Conservation (phyloP, 2,113 vertebrate genomes). For the Cercopithecus mona region DNA sequence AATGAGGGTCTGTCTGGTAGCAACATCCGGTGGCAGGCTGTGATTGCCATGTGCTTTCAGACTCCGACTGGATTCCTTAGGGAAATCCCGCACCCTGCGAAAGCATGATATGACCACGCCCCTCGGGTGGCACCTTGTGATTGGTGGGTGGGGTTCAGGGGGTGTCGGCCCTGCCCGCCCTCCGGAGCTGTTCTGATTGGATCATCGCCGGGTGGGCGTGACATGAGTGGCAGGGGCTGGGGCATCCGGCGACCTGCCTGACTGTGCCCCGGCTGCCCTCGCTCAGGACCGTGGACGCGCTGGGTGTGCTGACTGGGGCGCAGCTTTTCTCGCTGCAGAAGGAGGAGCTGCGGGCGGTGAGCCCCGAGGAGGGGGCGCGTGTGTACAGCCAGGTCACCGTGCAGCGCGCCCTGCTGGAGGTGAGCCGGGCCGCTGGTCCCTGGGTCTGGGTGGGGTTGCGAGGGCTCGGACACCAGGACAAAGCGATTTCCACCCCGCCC, state of each 20-base stretch:
- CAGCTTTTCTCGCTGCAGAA: conserved; percentile 81
- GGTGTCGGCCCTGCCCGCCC: accelerated
- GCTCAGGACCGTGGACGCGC: conserved; percentile 67
- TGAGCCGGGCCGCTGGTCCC: background rate
- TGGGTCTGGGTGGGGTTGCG: accelerated
- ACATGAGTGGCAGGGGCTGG: background rate
- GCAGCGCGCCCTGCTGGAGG: conserved; percentile 89
- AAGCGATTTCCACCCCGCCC: background rate
- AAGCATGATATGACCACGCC: background rate
- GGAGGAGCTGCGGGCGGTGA: conserved; percentile 75
- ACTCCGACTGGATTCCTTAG: background rate
- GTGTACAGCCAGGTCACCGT: conserved; percentile 92
- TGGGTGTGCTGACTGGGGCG: conserved; percentile 73
- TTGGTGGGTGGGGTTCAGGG: background rate
- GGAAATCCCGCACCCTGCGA: accelerated
- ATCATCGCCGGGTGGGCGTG: too few species aligned
- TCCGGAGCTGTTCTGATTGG: background rate
- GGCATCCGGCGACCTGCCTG: background rate
- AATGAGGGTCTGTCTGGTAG: accelerated
- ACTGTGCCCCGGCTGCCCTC: background rate
- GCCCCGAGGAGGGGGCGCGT: conserved; percentile 77
- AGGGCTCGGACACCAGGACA: too few species aligned
- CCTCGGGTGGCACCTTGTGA: accelerated
- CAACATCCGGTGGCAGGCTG: accelerated
- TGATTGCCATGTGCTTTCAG: background rate